phyloP scores from a whole-genome alignment of 2,888 invertebrate genomes.

The Onthophagus sagittarius region DNA sequence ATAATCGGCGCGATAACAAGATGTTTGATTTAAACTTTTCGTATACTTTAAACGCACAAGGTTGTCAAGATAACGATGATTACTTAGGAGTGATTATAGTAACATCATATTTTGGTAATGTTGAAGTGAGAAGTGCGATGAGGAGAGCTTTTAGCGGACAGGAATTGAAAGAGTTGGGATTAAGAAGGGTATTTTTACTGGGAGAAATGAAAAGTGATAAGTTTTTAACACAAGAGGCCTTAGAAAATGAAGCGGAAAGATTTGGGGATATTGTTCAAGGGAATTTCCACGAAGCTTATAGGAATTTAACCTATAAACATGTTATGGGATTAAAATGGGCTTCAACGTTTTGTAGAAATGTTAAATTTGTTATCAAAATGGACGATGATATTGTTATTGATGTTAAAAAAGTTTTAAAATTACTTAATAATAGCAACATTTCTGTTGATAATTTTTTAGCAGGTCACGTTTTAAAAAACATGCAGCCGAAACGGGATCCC shows the following conservation, averaged over 20 bases:
- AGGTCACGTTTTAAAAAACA: conserved; percentile 64
- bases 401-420: conserved; percentile 55
- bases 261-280: conserved; percentile 74
- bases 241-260: conserved; percentile 59
- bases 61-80: conserved; percentile 14
- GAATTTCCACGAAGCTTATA: conserved; percentile 71
- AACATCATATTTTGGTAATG: conserved; percentile 73
- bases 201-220: conserved; percentile 56
- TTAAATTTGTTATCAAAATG: conserved; percentile 69
- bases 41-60: conserved; percentile 32
- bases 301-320: conserved; percentile 79
- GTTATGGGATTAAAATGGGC: conserved; percentile 79
- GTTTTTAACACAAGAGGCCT: conserved; percentile 54
- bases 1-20: conserved; percentile 21
- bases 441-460: conserved; percentile 51
- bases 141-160: conserved; percentile 61
- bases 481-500: conserved; percentile 61
- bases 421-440: conserved; percentile 47
- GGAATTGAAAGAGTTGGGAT: conserved; percentile 56
- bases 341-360: conserved; percentile 55
- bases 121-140: conserved; percentile 65
- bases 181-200: conserved; percentile 66
- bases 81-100: conserved; percentile 56
- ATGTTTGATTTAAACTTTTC: conserved; percentile 38
- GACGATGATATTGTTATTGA: conserved; percentile 79